These are phyloP conservation scores for Eupithecia abbreviata DNA, from an alignment of 2,888 invertebrate species.

Conservation along the genomic window DNA sequence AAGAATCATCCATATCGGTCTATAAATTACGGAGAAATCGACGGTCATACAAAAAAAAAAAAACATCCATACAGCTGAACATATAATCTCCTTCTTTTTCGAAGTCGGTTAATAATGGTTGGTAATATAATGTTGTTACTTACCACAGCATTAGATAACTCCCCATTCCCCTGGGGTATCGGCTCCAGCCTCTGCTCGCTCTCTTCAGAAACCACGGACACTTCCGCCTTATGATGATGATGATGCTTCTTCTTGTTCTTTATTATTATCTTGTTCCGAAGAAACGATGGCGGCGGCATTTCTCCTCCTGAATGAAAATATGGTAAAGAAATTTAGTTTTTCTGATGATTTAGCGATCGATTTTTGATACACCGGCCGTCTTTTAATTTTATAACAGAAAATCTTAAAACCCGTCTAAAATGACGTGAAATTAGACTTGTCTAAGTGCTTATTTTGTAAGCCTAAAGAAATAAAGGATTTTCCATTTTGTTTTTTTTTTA, in stretches of 20 bases:
- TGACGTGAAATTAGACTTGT: no score
- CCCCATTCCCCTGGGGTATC: conserved; percentile 75
- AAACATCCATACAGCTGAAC: not conserved
- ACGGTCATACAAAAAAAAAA: no score
- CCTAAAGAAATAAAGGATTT: no score
- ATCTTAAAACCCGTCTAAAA: no score
- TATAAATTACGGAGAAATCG: no score
- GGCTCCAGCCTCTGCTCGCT: conserved; percentile 58
- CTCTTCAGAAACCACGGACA: conserved; percentile 70
- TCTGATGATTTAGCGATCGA: no score
- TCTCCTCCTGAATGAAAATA: conserved; percentile 84
- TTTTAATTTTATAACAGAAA: not conserved
- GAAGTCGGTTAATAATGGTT: not conserved
- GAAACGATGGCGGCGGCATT: conserved; percentile 92
- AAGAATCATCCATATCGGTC: no score
- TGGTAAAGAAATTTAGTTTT: not conserved
- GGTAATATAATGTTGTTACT: not conserved
- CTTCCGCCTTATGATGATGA: conserved; percentile 88
- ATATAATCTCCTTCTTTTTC: not conserved
- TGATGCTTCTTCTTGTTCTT: conserved; percentile 98
- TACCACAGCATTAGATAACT: conserved; percentile 69
- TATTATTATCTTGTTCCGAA: conserved; percentile 96
- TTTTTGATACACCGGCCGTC: not conserved
- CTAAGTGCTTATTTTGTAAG: no score
- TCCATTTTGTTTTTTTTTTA: no score